A percentile compares a stretch with the other conserved stretches of the same genome.
These are phyloP conservation scores for Laspeyria flexula DNA, from an alignment of 2,888 invertebrate genomes.

Conservation along the genomic window DNA sequence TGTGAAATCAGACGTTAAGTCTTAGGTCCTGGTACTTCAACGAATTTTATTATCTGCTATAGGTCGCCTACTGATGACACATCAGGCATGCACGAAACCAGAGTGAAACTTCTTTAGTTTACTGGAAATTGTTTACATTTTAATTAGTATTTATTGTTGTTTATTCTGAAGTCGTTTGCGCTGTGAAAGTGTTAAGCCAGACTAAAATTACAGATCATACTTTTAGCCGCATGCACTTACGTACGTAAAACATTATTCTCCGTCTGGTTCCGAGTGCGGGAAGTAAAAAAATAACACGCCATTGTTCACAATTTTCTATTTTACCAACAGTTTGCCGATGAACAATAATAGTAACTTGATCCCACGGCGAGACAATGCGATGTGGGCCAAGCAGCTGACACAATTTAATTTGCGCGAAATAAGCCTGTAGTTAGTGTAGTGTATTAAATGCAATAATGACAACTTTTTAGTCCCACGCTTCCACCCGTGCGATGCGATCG, in stretches of 20 bases:
- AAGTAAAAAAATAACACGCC: conserved; percentile 66
- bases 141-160: conserved; percentile 43
- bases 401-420: conserved; percentile 80
- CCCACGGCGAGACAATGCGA: conserved; percentile 81
- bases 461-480: conserved; percentile 69
- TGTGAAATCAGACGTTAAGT: conserved; percentile 35
- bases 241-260: conserved; percentile 31
- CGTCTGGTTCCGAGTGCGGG: conserved; percentile 51
- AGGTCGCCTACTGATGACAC: conserved; percentile 35
- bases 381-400: conserved; percentile 83
- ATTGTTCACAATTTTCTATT: conserved; percentile 82
- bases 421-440: conserved; percentile 54
- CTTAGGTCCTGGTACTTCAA: conserved; percentile 12
- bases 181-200: conserved; percentile 41
- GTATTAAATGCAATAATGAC: conserved; percentile 60
- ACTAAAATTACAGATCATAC: conserved; percentile 32
- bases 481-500: conserved; percentile 54
- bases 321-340: conserved; percentile 69
- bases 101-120: conserved; percentile 59
- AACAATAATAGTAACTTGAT: conserved; percentile 76
- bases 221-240: conserved; percentile 40
- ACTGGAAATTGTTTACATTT: conserved; percentile 49
- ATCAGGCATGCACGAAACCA: conserved; percentile 42
- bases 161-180: conserved; percentile 20
- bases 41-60: no score